These are phyloP conservation scores for Otolemur crassicaudatus DNA, from an alignment of 2,797 vertebrate species.

Conservation along the genomic window DNA sequence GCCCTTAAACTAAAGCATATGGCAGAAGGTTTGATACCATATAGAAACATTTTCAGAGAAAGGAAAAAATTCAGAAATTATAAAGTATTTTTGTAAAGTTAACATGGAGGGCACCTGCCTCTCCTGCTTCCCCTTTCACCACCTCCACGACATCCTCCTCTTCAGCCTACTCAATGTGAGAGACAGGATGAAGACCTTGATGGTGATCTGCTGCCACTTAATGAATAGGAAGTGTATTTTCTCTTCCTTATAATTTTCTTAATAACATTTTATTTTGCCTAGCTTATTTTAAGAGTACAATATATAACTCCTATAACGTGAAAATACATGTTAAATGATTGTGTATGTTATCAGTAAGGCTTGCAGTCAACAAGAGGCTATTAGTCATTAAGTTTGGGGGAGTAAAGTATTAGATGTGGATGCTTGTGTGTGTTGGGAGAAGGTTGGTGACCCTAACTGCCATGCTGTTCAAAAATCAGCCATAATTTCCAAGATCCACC, in stretches of 20 bases:
- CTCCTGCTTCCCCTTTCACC: neutral
- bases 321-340: neutral
- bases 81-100: neutral
- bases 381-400: too few species aligned
- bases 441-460: neutral
- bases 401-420: too few species aligned
- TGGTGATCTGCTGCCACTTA: neutral
- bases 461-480: neutral
- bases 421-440: too few species aligned
- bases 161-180: neutral
- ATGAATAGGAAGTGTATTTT: neutral
- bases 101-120: neutral
- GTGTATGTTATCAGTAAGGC: neutral
- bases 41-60: neutral
- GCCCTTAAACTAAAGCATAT: neutral
- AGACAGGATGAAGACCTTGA: neutral
- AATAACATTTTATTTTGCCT: neutral
- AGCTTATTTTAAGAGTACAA: neutral
- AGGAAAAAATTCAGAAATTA: neutral
- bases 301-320: neutral
- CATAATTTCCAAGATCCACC: neutral
- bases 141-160: neutral
- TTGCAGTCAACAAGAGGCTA: neutral
- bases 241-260: neutral
- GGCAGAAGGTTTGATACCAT: neutral